Evolutionary conservation across 1,140 invertebrate genomes (phyloP), one percentile per base, ranked within the genome.

Genomic region (Streblospio benedicti): DNA sequence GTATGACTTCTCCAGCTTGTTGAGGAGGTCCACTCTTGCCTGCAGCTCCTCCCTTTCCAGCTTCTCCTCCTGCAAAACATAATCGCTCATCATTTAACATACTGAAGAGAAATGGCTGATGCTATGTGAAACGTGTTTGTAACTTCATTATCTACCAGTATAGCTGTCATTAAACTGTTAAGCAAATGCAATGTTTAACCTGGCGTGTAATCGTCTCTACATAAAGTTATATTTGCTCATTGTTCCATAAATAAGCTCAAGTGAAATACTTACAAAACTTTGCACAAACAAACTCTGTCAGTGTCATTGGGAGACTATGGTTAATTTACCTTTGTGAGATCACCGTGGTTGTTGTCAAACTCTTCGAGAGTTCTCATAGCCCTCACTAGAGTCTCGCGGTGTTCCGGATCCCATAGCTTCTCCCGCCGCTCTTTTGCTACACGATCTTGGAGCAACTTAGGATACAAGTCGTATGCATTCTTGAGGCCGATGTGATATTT

Each of bases 11-110:
- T 98, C 94, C 49, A 88, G 57, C 33, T 64, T 71, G 62, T 83
- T 87, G 25, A 97, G 79, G 53, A 91, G 80, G 66, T 98, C 94
- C 32, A 96, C 77, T 71, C 86, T 84, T 18, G 86, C 84, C 69
- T 95, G 91, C 2, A 93, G 73, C 71, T 99, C 90, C 74, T 98
- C 94, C 73, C 92, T 92, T 28, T 83, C 75, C 5, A 91, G 76
- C 79, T 93, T 94, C 49, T 95, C 88, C 62, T 87, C 82, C 63
- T 83, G 68, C n/a, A 14, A 57, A 33, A 56, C 47, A 49, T 23
- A 61, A 20, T 53, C 32, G 38, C 27, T 43, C 80, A 38, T 49
- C 27, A 45, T 33, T 51, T 49, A 53, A 64, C 1, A 44, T 41
- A 38, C n/a, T 43, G 28, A 60, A 9, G 31, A 58, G 6, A 20